phyloP scores from a whole-genome alignment of 2,113 vertebrate genomes.

The Antechinus stuartii region DNA sequence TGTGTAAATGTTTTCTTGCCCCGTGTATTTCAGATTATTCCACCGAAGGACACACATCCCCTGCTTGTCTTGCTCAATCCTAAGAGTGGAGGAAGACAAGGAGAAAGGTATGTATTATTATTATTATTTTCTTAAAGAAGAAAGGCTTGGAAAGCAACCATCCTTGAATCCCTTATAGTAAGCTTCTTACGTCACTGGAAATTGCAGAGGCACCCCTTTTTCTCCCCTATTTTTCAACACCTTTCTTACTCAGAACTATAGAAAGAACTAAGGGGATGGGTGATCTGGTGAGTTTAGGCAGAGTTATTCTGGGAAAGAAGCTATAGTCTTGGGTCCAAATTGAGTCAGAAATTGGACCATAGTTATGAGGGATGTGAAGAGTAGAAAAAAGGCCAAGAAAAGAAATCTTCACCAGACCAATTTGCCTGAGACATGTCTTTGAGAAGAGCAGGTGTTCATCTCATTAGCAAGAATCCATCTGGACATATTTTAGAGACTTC shows the following conservation, averaged over 20 bases:
- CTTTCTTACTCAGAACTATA: neutral
- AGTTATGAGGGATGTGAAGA: neutral
- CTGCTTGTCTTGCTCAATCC: constrained; percentile 96
- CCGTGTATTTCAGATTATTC: constrained; percentile 89
- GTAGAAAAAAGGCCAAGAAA: neutral
- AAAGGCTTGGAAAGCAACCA: neutral
- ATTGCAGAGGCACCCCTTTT: neutral
- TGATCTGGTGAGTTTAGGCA: neutral
- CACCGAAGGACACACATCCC: constrained; percentile 92
- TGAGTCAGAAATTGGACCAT: neutral
- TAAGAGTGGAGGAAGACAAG: constrained; percentile 96
- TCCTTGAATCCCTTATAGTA: neutral
- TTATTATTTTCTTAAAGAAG: constrained; percentile 6
- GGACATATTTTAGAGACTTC: neutral
- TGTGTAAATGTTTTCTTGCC: constrained; percentile 43
- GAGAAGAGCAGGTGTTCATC: neutral
- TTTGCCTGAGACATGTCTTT: neutral
- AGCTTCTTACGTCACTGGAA: neutral
- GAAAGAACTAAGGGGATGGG: neutral
- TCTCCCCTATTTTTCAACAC: neutral
- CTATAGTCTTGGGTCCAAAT: neutral
- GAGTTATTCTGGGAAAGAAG: neutral
- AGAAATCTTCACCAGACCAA: neutral
- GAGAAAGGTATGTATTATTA: constrained; percentile 89
- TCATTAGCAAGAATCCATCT: neutral